Percentiles rank a stretch among this genome's conserved stretches.
Evolutionary conservation across 2,113 vertebrate species (phyloP).

Genomic region (Sprattus sprattus): DNA sequence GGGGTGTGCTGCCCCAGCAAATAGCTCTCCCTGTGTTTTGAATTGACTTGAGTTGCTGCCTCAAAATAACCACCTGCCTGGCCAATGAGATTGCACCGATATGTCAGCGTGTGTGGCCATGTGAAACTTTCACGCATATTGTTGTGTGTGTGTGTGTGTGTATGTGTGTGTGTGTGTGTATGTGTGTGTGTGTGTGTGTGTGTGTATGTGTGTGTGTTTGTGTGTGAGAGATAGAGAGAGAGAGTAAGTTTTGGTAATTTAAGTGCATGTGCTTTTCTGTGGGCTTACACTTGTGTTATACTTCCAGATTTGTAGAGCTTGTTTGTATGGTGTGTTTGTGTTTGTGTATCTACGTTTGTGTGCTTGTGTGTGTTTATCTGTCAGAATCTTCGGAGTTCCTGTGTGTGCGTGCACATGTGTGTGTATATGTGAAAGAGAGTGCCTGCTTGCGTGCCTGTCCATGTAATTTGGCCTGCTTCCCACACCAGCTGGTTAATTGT

Average conservation of each 20-base stretch:
- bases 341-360: neutral
- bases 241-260: neutral
- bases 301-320: constrained; percentile 27
- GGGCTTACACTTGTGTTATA: constrained; percentile 25
- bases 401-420: neutral
- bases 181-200: constrained; percentile 9
- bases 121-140: constrained; percentile 44
- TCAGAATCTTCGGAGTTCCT: too few species aligned
- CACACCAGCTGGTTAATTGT: constrained; percentile 82
- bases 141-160: constrained; percentile 29
- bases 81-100: constrained; percentile 30
- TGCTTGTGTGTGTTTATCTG: neutral
- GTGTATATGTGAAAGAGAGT: constrained; percentile 39
- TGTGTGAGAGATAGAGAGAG: neutral
- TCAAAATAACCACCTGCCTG: constrained; percentile 49
- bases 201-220: neutral
- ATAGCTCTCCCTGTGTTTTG: constrained; percentile 51
- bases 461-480: constrained; percentile 68
- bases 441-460: constrained; percentile 37
- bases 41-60: constrained; percentile 46
- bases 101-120: constrained; percentile 28
- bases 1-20: constrained; percentile 37
- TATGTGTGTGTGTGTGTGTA: constrained; percentile 7
- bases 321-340: neutral
- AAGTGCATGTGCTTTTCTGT: constrained; percentile 8